Conservation (phyloP, 2,888 invertebrate species). For the Rotaria magnacalcarata region DNA sequence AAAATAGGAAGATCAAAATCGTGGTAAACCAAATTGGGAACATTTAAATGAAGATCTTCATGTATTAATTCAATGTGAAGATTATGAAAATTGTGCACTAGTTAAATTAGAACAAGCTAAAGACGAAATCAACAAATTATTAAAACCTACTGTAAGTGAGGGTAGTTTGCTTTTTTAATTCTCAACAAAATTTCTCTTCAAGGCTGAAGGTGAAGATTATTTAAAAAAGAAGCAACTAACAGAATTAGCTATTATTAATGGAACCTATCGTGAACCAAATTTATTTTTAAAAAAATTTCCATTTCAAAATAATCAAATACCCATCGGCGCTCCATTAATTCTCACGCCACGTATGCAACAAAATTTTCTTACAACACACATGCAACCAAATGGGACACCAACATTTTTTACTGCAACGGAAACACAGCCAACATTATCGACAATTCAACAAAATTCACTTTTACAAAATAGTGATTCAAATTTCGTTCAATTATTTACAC, state of each 20-base stretch:
- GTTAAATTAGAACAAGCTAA: slow-evolving; percentile 89
- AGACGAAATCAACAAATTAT: slow-evolving; percentile 92
- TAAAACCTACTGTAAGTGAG: slow-evolving; percentile 76
- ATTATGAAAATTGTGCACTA: slow-evolving; percentile 90
- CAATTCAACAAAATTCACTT: background rate
- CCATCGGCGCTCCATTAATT: background rate
- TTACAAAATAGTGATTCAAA: background rate
- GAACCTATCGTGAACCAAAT: slow-evolving; percentile 70
- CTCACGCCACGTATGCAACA: background rate
- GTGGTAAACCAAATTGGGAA: slow-evolving; percentile 99
- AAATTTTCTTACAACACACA: background rate
- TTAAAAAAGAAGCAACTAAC: slow-evolving; percentile 97
- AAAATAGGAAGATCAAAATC: slow-evolving; percentile 79
- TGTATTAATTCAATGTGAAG: slow-evolving; percentile 94
- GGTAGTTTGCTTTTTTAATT: too few species aligned
- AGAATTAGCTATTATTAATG: slow-evolving; percentile 99
- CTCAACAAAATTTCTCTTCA: slow-evolving; percentile 61
- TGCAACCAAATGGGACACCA: background rate
- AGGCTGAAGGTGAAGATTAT: slow-evolving; percentile 99
- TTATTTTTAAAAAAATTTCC: background rate
- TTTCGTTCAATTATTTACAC: slow-evolving; percentile 16
- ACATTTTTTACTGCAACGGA: background rate
- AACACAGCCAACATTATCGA: background rate
- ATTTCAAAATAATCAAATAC: slow-evolving; percentile 29
- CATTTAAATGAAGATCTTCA: slow-evolving; percentile 96